Percentiles rank a stretch among this genome's conserved stretches.
Conservation (phyloP, 2,888 invertebrate species). For the Hydropsyche betteni region DNA sequence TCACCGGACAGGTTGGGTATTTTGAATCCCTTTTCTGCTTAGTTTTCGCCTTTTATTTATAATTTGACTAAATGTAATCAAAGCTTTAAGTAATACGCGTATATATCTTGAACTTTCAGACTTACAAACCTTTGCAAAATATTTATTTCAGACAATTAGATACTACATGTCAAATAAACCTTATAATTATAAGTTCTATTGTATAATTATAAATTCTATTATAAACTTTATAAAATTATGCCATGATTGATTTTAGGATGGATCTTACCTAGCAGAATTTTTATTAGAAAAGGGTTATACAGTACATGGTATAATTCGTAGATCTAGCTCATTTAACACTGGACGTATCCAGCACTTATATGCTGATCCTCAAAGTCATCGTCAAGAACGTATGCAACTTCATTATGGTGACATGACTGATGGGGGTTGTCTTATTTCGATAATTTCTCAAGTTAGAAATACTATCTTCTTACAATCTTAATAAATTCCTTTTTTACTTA, state of each 20-base stretch:
- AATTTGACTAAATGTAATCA: neutral
- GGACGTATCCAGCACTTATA: slow-evolving; percentile 96
- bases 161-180: too few species aligned
- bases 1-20: slow-evolving; percentile 93
- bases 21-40: neutral
- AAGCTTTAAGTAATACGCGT: too few species aligned
- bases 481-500: neutral
- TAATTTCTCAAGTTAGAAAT: slow-evolving; percentile 66
- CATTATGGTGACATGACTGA: slow-evolving; percentile 99
- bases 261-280: slow-evolving; percentile 96
- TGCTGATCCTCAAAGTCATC: slow-evolving; percentile 87
- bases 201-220: too few species aligned
- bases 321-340: slow-evolving; percentile 97
- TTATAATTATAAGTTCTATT: too few species aligned
- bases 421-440: slow-evolving; percentile 91
- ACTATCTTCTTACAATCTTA: too few species aligned
- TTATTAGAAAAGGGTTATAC: slow-evolving; percentile 91
- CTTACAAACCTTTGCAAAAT: too few species aligned
- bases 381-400: slow-evolving; percentile 87
- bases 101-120: too few species aligned
- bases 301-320: slow-evolving; percentile 94
- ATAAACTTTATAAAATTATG: too few species aligned
- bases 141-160: too few species aligned
- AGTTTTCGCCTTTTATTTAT: neutral
- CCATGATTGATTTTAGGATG: slow-evolving; percentile 76